Base-by-base conservation (phyloP, 2,888 invertebrate genomes). In the Dicyrtomina minuta region DNA sequence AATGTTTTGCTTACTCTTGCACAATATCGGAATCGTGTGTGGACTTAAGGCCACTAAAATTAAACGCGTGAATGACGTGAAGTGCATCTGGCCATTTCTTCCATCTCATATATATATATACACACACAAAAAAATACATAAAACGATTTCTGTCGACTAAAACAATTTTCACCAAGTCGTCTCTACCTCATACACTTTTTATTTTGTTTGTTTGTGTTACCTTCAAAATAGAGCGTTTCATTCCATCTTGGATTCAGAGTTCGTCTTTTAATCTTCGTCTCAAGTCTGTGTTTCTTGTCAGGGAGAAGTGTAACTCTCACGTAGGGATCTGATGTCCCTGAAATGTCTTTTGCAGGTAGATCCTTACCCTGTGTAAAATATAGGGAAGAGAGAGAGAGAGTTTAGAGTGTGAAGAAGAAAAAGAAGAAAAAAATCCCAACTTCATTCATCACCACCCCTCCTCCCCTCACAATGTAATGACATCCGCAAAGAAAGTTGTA, bases 171-270 rank as follows among this genome's bases (percentile, higher is more conserved):
- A 5, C 8, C 8, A 33, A n/a, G n/a, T n/a, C n/a, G n/a, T 33
- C 4, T 33, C 33, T 33, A 8, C 33, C 33, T 33, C 33, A 33
- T 62, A 53, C 15, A n/a, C 10, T 27, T 22, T 75, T 78, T n/a
- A n/a, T n/a, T n/a, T n/a, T n/a, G n/a, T n/a, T n/a, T n/a, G n/a
- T n/a, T n/a, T n/a, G n/a, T n/a, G n/a, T n/a, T 80, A 85, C 86
- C 94, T 84, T 94, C 94, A 81, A 94, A 94, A 82, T 94, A 94
- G 82, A 94, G 92, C 27, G 94, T 94, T 82, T 94, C 94, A 82
- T 94, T 94, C 94, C 94, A 94, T 78, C 93, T 84, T 0, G 94
- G 94, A 84, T 94, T 94, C 66, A 94, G 84, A 20, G 94, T 94
- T 73, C 93, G 87, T 72, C 94, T 84, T 82, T 94, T 94, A 80